Evolutionary conservation across 2,888 invertebrate species (phyloP).

Genomic region (Xestia ashworthii): DNA sequence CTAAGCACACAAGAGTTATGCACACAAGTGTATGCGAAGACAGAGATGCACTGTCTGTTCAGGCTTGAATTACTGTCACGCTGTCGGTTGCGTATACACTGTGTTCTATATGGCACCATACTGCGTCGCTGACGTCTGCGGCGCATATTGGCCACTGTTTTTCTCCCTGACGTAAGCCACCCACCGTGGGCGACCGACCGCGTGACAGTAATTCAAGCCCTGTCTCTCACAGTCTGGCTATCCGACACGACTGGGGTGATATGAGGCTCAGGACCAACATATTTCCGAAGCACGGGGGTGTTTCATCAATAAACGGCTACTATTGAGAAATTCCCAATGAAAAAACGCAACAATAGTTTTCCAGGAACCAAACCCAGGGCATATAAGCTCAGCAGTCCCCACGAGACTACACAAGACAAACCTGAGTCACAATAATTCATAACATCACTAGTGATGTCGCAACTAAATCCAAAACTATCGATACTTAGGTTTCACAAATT

Average conservation of each 20-base stretch:
- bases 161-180: too few species aligned
- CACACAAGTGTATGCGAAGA: too few species aligned
- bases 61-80: too few species aligned
- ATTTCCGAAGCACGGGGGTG: neutral
- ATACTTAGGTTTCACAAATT: conserved; percentile 68
- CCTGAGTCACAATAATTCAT: neutral
- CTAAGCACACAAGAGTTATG: neutral
- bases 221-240: neutral
- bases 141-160: too few species aligned
- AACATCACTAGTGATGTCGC: conserved; percentile 67
- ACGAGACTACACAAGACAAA: neutral
- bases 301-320: neutral
- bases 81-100: too few species aligned
- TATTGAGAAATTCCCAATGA: neutral
- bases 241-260: neutral
- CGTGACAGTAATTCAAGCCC: too few species aligned
- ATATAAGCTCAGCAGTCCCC: neutral
- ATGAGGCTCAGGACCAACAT: neutral
- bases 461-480: conserved; percentile 63
- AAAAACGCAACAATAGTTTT: neutral
- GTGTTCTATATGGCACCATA: too few species aligned
- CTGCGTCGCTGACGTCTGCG: too few species aligned
- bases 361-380: neutral
- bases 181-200: too few species aligned
- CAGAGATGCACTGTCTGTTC: neutral